Base-by-base conservation (phyloP, 2,113 vertebrate genomes). In the Fulica atra region DNA sequence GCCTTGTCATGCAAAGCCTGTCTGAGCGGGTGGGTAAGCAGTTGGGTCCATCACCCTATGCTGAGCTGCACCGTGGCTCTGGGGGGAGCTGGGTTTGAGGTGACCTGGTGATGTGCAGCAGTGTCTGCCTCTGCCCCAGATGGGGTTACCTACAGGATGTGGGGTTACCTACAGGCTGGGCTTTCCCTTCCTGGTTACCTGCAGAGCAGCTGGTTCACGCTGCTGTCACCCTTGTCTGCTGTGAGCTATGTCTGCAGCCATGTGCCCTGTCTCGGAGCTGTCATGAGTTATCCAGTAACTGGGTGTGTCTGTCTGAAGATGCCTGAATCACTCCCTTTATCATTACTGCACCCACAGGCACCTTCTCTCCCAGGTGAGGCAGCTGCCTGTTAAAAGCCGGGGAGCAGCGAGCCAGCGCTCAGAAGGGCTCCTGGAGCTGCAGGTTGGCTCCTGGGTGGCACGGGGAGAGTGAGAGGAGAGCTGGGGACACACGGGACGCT, bases 321-420 rank as follows among this genome's bases (percentile, higher is more conserved):
- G 95, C 98, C 98, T 99, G 98, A 99, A 98, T 98, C 98, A 98
- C 89, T 92, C 81, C 96, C 98, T 97, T 84, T 96, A 96, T 98
- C 97, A 96, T 91, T 89, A 9, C 83, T 94, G 94, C 96, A 57
- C 98, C 98, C 98, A 97, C 66, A 13, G 97, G 95, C 96, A 80
- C 96, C 94, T 85, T 83, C 88, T 94, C 87, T 59, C 84, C 76
- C 97, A 98, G 99, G 98, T 98, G 98, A 98, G 98, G 93, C 95
- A 78, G 89, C 73, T 4, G 82, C 20, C 9, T 81, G 83, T 96
- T 98, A 98, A 98, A 99, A 98, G 96, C 85, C 10, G 3, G 84
- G 57, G 38, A 79, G 90, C 91, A 81, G 51, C 16, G 82, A 31
- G 88, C 42, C 68, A 61, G 84, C 7, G 38, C 88, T 73, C 74